Conservation (phyloP, 2,113 vertebrate genomes). For the Mastomys natalensis region DNA sequence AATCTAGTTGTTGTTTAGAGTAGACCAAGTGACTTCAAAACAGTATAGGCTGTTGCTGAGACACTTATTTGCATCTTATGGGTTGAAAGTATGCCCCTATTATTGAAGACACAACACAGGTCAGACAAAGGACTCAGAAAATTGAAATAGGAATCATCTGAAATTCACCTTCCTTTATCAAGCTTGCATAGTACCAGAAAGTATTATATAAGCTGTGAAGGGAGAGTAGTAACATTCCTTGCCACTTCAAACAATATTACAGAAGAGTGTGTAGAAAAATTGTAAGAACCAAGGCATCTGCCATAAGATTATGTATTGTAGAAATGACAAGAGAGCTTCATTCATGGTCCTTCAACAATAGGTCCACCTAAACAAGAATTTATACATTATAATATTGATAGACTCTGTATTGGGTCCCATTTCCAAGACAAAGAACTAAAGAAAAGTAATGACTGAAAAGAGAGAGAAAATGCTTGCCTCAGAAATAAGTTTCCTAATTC, state of each 20-base stretch:
- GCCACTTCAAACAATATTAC: background rate
- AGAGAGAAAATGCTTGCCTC: background rate
- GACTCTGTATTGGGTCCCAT: background rate
- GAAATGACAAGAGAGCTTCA: background rate
- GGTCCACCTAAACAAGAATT: background rate
- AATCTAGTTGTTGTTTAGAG: background rate
- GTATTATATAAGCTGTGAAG: background rate
- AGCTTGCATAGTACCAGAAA: background rate
- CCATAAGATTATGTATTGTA: background rate
- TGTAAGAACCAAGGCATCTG: background rate
- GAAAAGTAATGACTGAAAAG: background rate
- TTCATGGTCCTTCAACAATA: background rate
- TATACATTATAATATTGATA: background rate
- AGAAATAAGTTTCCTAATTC: background rate
- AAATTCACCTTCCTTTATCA: background rate
- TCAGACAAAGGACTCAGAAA: background rate
- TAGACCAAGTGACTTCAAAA: background rate
- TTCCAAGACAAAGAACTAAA: background rate
- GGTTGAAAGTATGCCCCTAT: no score
- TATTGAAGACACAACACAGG: background rate
- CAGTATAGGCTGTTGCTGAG: background rate
- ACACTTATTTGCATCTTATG: background rate
- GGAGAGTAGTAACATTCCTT: no score
- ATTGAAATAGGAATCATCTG: background rate
- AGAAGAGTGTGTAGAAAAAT: background rate